Evolutionary conservation across 2,113 vertebrate genomes (phyloP), one percentile per base, ranked within the genome.

Genomic region (Hyaena hyaena): DNA sequence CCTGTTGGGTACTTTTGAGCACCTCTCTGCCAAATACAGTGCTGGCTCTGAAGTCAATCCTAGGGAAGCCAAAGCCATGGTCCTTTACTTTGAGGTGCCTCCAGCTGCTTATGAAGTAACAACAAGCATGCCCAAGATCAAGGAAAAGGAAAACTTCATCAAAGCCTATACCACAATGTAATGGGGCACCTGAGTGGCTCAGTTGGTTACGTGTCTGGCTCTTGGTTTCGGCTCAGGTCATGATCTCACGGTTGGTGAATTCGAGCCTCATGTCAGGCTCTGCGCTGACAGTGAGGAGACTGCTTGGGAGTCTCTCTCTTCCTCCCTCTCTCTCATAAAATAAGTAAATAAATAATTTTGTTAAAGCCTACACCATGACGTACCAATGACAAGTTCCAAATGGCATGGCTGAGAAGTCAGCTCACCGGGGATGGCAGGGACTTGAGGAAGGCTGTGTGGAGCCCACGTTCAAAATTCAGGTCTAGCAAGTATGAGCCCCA

Each of bases 291-390:
- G 58, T 4, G 58, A 21, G 21, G 58, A 61, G 58, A 61, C 58
- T 24, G 19, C 58, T 61, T 61, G 21, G 21, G 58, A 61, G 23
- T 23, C 21, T 23, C 58, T 61, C 21, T 61, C 58, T 61, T 21
- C 7, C 21, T 61, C 55, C 7, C 21, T 61, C 9, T 61, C 58
- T 58, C 58, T 61, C 58, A 7, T 61, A 61, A 61, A 61, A 23
- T 61, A 61, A 55, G 16, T 55, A 55, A 61, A 23, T 23, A 61
- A 55, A 58, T 8, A 61, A 7, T 61, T 61, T 61, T 58, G 19
- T 7, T 19, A 23, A 61, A 79, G 4, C 2, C 24, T 31, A 65
- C 23, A 16, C 0, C 31, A 0, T 0, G 5, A 61, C 24, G 0
- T 45, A 14, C 39, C 3, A 23, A 35, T n/a, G 85, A 28, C n/a